Base-by-base conservation (phyloP, 2,888 invertebrate genomes). In the Tetragonula carbonaria region DNA sequence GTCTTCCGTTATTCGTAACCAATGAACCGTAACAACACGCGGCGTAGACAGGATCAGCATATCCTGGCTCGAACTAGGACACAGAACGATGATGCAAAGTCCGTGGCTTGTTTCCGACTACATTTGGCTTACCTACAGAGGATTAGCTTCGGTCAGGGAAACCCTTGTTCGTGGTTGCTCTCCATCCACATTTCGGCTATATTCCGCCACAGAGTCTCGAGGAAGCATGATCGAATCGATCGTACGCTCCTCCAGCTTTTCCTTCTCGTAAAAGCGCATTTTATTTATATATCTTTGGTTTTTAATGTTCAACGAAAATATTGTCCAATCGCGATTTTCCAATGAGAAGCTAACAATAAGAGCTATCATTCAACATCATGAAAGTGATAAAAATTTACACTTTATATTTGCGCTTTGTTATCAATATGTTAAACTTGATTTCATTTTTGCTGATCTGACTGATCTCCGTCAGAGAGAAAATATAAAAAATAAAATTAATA, bases 61-160 rank as follows among this genome's bases (percentile, higher is more conserved):
- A 72, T 75, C 68, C 85, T 66, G 45, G n/a, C n/a, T 23, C 51
- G 79, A 86, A 86, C 75, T 82, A 71, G 81, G 68, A 66, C 82
- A 80, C 53, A 66, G 70, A 72, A 84, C 86, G 81, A 79, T 83
- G 80, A 85, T 80, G 81, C 82, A 87, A 78, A 87, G 84, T 87
- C 80, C 82, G 80, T 80, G 87, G 87, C 87, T 85, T 87, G 87
- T 87, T 87, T 85, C 87, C 82, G 87, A 72, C 87, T 87, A 87
- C 85, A 80, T 85, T 82, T 85, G 87, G 87, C 85, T 87, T 85
- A 82, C 85, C 82, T 82, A 84, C 82, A 75, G 75, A 85, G 85
- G 87, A 87, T 87, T 87, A 87, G 82, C 87, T 85, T 82, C 74
- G 82, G 87, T 82, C 85, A 80, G 85, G 82, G 85, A 87, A 87